Conservation (phyloP, 2,797 vertebrate genomes). For the Peromyscus aztecus region DNA sequence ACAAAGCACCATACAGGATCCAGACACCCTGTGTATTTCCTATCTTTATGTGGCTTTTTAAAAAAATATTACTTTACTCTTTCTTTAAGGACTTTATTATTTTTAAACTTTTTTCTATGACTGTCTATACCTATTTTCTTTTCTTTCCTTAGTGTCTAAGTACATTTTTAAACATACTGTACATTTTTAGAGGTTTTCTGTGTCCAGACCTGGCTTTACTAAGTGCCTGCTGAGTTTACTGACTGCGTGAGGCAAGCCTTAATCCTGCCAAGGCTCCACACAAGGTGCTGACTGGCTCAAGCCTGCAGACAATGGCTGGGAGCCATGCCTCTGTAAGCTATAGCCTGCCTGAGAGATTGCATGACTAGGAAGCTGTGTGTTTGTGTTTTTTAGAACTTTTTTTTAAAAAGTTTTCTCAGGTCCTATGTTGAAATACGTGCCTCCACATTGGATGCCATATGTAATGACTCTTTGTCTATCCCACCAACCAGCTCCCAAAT, state of each 20-base stretch:
- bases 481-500: neutral
- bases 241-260: neutral
- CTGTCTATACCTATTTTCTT: neutral
- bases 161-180: neutral
- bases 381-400: neutral
- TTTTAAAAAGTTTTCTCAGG: neutral
- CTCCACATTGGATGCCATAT: no score
- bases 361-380: neutral
- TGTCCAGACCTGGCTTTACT: neutral
- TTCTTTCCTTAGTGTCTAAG: neutral
- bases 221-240: neutral
- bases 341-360: neutral
- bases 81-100: neutral
- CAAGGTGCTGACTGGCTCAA: neutral
- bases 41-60: neutral
- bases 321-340: neutral
- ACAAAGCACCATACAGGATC: neutral
- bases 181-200: neutral
- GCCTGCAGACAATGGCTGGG: neutral
- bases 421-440: neutral
- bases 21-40: neutral
- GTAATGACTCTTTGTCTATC: no score
- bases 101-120: neutral
- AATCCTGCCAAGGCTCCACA: neutral
- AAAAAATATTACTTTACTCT: neutral